Evolutionary conservation across 2,888 invertebrate species (phyloP).

Genomic region (Andrena hattorfiana): DNA sequence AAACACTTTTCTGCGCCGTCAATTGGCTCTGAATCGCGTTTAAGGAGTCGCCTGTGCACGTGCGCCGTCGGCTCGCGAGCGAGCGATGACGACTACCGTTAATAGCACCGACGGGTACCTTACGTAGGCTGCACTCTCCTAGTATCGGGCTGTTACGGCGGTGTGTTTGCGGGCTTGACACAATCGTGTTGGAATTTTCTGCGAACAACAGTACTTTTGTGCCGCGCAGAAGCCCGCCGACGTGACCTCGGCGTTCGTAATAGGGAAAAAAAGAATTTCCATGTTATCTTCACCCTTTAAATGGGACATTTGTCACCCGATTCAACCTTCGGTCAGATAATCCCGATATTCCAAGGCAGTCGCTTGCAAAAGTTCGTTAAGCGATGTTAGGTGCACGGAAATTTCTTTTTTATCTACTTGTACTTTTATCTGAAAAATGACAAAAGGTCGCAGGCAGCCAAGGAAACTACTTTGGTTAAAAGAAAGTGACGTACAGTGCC

Average conservation of each 20-base stretch:
- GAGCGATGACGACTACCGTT: slow-evolving; percentile 55
- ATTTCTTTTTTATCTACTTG: too few species aligned
- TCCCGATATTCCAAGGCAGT: too few species aligned
- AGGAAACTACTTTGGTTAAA: too few species aligned
- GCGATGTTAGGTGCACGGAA: too few species aligned
- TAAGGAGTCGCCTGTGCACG: slow-evolving; percentile 14
- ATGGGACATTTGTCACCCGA: neutral
- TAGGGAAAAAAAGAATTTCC: neutral
- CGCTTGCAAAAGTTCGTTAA: too few species aligned
- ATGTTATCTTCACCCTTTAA: neutral
- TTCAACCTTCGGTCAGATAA: too few species aligned
- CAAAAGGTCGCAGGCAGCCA: too few species aligned
- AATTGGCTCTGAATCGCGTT: slow-evolving; percentile 32
- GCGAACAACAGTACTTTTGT: slow-evolving; percentile 14
- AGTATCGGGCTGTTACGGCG: slow-evolving; percentile 42
- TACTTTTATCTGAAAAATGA: too few species aligned
- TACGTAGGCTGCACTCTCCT: slow-evolving; percentile 36
- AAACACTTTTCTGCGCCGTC: neutral
- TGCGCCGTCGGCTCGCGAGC: slow-evolving; percentile 5
- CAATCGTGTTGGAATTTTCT: slow-evolving; percentile 64
- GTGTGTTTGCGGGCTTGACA: slow-evolving; percentile 65
- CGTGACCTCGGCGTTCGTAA: neutral
- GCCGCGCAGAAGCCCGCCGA: neutral
- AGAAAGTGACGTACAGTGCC: too few species aligned
- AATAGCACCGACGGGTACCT: slow-evolving; percentile 41